phyloP scores from a whole-genome alignment of 2,888 invertebrate species.

The Pardosa pseudoannulata region DNA sequence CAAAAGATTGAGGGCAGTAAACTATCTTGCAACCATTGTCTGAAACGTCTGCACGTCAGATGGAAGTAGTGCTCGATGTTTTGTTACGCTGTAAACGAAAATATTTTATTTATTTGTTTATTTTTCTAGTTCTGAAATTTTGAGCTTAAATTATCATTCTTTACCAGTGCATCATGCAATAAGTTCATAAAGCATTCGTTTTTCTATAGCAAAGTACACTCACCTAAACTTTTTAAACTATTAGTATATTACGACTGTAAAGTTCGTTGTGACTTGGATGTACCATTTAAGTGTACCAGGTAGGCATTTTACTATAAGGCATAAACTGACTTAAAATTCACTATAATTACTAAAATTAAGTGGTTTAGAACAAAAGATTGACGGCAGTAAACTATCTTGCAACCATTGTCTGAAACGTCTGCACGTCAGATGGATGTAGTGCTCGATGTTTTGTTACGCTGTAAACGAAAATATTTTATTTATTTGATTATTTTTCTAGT shows the following conservation, averaged over 20 bases:
- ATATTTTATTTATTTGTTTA: not conserved
- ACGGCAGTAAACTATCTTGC: conserved; percentile 50
- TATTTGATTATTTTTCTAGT: not conserved
- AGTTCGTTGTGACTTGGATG: no score
- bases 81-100: not conserved
- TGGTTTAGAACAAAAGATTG: conserved; percentile 65
- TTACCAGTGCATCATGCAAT: no score
- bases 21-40: conserved; percentile 57
- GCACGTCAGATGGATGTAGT: not conserved
- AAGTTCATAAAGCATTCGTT: no score
- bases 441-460: not conserved
- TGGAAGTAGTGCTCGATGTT: not conserved
- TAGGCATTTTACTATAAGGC: no score
- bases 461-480: not conserved
- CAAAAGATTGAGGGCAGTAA: conserved; percentile 60
- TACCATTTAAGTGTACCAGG: no score
- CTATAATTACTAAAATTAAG: conserved; percentile 54
- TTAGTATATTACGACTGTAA: no score
- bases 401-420: conserved; percentile 42
- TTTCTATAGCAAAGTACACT: no score
- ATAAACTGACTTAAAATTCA: no score
- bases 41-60: not conserved
- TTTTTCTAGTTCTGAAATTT: not conserved
- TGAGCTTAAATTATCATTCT: not conserved
- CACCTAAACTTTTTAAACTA: no score